Conservation (phyloP, 2,797 vertebrate species). For the Capromys pilorides region DNA sequence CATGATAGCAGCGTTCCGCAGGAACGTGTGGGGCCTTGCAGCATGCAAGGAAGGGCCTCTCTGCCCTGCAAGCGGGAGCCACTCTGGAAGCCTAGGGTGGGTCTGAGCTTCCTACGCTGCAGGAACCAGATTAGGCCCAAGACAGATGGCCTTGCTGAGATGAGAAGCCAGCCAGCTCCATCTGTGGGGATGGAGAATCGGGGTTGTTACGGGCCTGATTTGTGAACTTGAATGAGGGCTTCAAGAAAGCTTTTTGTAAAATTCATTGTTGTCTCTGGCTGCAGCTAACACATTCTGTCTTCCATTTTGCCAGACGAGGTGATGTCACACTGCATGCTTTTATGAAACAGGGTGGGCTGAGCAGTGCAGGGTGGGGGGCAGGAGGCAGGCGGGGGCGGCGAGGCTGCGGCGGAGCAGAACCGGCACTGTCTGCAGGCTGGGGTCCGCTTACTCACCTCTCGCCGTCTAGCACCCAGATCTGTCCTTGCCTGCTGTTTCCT, state of each 20-base stretch:
- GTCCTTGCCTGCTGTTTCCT: not conserved
- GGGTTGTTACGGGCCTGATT: conserved; percentile 55
- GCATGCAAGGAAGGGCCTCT: not conserved
- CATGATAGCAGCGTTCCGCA: not conserved
- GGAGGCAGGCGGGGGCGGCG: rapidly evolving
- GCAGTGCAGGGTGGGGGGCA: not conserved
- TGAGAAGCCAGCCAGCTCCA: not conserved
- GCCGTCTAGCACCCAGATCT: not conserved
- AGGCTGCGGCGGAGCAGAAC: not conserved
- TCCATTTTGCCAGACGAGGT: conserved; percentile 22
- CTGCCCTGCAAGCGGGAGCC: not conserved
- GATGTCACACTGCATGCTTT: not conserved
- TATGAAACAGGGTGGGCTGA: not conserved
- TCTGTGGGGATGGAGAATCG: not conserved
- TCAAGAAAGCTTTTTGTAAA: conserved; percentile 68
- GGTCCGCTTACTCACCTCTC: no score
- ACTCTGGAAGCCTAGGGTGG: not conserved
- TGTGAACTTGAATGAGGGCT: conserved; percentile 70
- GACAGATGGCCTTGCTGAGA: conserved; percentile 9
- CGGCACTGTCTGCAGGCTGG: rapidly evolving
- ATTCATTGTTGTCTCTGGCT: conserved; percentile 51
- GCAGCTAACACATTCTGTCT: conserved; percentile 38
- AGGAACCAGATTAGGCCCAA: conserved; percentile 12
- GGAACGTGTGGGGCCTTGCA: not conserved
- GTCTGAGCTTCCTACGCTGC: not conserved